Base-by-base conservation (phyloP, 1,140 invertebrate species). In the Sarcophaga peregrina region DNA sequence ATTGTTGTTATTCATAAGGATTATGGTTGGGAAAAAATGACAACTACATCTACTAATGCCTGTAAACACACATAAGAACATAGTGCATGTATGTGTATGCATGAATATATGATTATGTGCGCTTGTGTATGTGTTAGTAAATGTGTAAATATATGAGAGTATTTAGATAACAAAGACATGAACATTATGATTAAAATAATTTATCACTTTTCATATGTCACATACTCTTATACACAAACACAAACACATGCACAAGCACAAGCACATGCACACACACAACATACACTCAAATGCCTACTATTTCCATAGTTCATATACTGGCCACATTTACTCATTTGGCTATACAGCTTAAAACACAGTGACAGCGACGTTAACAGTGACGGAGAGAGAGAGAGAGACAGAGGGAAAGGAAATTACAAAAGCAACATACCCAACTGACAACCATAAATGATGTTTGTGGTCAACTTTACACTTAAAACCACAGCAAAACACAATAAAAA, bases 361-460 rank as follows among this genome's bases (percentile, higher is more conserved):
- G 25, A 37, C 25, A 37, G 25, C 25, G 25, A 37, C 25, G 25
- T 37, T 37, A 4, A 37, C 25, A 37, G 25, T 37, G 25, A 37
- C 1, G 25, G 25, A 37, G 25, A 37, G 1, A 4, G 25, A 2
- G 25, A 37, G 25, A 37, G 25, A 4, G 25, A 2, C 1, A 37
- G 25, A 37, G 25, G 4, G 25, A 2, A 37, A 37, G 25, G 25
- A 37, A 37, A 4, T 37, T 37, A 37, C 1, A 37, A 37, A 37
- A 58, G 54, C 54, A 58, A 58, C 54, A 58, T 11, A 58, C 54
- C 54, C 73, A 75, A 20, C 73, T 47, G 45, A 45, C 73, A 75
- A 47, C 73, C 37, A 75, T 75, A 75, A 75, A 75, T 75, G 73
- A 75, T 75, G 73, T 75, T 47, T 75, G 73, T 75, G 73, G 73